phyloP scores from a whole-genome alignment of 2,888 invertebrate species.

The Calameuta pallipes region DNA sequence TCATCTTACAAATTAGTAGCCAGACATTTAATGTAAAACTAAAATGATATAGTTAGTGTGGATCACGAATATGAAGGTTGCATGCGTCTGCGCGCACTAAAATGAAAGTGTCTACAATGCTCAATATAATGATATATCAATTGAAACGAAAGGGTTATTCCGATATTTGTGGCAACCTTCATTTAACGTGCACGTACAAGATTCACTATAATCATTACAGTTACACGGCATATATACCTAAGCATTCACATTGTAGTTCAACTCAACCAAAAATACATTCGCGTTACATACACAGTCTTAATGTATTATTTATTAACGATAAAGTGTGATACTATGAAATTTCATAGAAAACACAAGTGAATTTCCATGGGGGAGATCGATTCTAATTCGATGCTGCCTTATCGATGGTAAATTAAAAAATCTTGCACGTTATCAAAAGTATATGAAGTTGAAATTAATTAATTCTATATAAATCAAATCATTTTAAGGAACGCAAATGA shows the following conservation, averaged over 20 bases:
- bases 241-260: conserved; percentile 59
- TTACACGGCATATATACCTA: conserved; percentile 58
- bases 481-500: too few relatives aligned
- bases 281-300: too few relatives aligned
- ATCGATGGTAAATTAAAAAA: conserved; percentile 18
- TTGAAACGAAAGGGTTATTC: too few relatives aligned
- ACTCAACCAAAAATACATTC: conserved; percentile 23
- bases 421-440: not conserved
- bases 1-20: conserved; percentile 17
- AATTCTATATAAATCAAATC: too few relatives aligned
- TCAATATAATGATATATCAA: too few relatives aligned
- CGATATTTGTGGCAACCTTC: conserved; percentile 49
- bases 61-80: conserved; percentile 55
- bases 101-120: not conserved
- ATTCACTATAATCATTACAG: conserved; percentile 54
- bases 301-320: too few relatives aligned
- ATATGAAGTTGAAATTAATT: too few relatives aligned
- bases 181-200: conserved; percentile 57
- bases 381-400: too few relatives aligned
- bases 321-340: too few relatives aligned
- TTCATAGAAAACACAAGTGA: too few relatives aligned
- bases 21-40: conserved; percentile 10
- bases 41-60: conserved; percentile 16
- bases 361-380: too few relatives aligned
- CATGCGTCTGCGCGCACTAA: conserved; percentile 3